Conservation (phyloP, 1,140 invertebrate species). For the Stratiolaelaps scimitus region DNA sequence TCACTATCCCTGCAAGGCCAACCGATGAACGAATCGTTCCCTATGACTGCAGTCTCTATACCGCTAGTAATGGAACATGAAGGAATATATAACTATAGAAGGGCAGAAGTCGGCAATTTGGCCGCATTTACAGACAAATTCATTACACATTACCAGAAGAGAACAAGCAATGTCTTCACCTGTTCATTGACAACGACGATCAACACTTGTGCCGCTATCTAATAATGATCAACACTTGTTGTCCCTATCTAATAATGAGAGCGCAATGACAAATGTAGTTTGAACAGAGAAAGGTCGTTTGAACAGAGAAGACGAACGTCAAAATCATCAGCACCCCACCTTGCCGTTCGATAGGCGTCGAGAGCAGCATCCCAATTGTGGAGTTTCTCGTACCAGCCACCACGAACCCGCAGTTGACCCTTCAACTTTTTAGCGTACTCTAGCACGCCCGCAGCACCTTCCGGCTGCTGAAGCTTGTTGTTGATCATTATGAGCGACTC, state of each 20-base stretch:
- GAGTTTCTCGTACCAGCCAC: slow-evolving; percentile 96
- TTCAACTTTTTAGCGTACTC: slow-evolving; percentile 76
- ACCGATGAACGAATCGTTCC: slow-evolving; percentile 22
- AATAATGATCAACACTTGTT: slow-evolving; percentile 1
- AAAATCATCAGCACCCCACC: slow-evolving; percentile 24
- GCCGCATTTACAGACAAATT: too few species aligned
- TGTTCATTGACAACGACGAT: too few species aligned
- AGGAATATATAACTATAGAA: too few species aligned
- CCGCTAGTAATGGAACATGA: too few species aligned
- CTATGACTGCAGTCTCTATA: too few species aligned
- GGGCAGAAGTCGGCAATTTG: too few species aligned
- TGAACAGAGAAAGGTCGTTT: too few species aligned
- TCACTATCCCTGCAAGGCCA: slow-evolving; percentile 34
- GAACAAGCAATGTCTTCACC: too few species aligned
- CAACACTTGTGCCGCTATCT: too few species aligned
- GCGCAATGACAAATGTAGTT: too few species aligned
- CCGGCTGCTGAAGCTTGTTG: slow-evolving; percentile 95
- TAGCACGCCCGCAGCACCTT: slow-evolving; percentile 82
- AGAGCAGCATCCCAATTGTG: slow-evolving; percentile 97
- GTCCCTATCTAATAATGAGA: neutral
- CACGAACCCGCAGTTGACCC: slow-evolving; percentile 57
- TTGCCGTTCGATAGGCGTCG: slow-evolving; percentile 54
- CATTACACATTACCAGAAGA: too few species aligned
- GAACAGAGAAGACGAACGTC: too few species aligned
- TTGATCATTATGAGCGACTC: slow-evolving; percentile 93